These are phyloP conservation scores for Apaloderma vittatum DNA, from an alignment of 2,113 vertebrate species.

Conservation along the genomic window DNA sequence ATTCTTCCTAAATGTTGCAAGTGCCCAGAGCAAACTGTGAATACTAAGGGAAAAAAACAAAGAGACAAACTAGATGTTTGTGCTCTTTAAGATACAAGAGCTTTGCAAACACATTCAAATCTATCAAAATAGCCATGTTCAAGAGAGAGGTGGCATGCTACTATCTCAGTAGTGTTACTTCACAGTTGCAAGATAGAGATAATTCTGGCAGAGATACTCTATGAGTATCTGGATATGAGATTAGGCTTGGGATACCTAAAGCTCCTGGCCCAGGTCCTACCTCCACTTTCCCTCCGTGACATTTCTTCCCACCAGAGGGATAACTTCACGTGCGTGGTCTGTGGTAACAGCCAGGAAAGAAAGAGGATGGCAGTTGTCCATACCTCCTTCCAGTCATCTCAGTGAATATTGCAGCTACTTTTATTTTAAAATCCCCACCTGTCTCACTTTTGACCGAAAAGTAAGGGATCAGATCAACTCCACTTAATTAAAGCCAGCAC, in stretches of 20 bases:
- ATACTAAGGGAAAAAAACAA: slow-evolving; percentile 35
- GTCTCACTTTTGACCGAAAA: background rate
- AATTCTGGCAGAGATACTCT: background rate
- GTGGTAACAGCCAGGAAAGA: background rate
- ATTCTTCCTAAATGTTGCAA: slow-evolving; percentile 56
- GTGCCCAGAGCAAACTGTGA: slow-evolving; percentile 50
- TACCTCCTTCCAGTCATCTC: background rate
- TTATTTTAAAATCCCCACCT: background rate
- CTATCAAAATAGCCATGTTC: background rate
- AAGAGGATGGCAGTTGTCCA: background rate
- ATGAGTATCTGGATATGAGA: no score
- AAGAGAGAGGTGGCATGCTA: background rate
- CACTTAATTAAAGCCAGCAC: background rate
- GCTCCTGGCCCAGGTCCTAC: background rate
- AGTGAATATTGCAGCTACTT: background rate
- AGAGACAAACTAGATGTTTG: slow-evolving; percentile 48
- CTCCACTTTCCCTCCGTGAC: background rate
- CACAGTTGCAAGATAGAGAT: background rate
- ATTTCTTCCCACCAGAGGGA: background rate
- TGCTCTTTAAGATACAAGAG: background rate
- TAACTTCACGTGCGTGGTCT: background rate
- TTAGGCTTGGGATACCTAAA: background rate
- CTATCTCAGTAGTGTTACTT: background rate
- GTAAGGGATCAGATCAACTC: background rate
- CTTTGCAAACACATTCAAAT: slow-evolving; percentile 10